phyloP scores from a whole-genome alignment of 2,888 invertebrate species.

The Branchellion lobata region DNA sequence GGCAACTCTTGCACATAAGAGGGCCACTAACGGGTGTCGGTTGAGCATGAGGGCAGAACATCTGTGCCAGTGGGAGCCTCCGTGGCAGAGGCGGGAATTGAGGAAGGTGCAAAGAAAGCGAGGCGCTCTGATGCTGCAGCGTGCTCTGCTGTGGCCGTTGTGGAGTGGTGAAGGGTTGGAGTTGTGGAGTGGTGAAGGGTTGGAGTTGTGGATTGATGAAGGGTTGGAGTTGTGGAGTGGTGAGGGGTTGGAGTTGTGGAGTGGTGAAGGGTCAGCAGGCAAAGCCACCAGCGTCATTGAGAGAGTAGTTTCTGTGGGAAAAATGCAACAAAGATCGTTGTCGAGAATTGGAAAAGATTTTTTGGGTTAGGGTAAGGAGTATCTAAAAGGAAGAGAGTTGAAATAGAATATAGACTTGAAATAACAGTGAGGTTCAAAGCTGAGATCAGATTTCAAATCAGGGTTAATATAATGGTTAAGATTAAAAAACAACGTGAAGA shows the following conservation, averaged over 20 bases:
- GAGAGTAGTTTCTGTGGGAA: background rate
- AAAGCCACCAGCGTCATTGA: background rate
- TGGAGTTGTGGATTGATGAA: too few species aligned
- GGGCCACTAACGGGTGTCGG: conserved; percentile 57
- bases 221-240: too few species aligned
- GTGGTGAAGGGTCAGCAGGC: too few species aligned
- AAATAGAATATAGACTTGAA: too few species aligned
- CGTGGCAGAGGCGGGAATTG: conserved; percentile 53
- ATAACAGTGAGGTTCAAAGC: too few species aligned
- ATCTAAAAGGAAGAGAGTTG: background rate
- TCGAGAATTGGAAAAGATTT: background rate
- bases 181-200: too few species aligned
- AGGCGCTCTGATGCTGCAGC: background rate
- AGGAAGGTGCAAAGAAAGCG: conserved; percentile 40
- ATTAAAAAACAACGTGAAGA: too few species aligned
- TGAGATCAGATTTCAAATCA: too few species aligned
- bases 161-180: too few species aligned
- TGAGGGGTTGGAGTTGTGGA: too few species aligned
- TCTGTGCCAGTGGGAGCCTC: conserved; percentile 60
- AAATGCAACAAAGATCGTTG: background rate
- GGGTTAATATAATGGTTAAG: too few species aligned
- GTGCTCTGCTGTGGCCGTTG: background rate
- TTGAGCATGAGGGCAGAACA: conserved; percentile 59
- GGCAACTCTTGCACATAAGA: too few species aligned
- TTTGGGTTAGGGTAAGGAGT: background rate